phyloP scores from a whole-genome alignment of 2,797 vertebrate genomes.

The Coreius guichenoti region DNA sequence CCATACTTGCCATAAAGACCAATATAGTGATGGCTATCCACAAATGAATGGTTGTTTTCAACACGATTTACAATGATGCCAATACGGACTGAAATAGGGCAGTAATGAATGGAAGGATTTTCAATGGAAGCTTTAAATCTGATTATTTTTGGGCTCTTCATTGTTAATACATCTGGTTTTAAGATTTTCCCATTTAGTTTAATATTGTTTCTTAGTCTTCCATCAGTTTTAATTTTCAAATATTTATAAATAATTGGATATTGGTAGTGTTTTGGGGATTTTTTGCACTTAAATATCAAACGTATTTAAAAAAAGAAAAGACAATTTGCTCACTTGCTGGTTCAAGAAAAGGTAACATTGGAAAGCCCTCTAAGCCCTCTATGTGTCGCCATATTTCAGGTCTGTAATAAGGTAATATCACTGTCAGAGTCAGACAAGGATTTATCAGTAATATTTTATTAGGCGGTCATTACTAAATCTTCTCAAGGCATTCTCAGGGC shows the following conservation, averaged over 20 bases:
- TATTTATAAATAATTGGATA: not conserved
- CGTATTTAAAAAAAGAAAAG: not conserved
- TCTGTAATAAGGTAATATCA: too few species aligned
- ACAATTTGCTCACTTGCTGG: not conserved
- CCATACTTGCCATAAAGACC: slow-evolving; percentile 38
- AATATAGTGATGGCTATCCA: slow-evolving; percentile 43
- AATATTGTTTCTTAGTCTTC: not conserved
- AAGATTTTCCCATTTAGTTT: not conserved
- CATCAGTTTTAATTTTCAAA: not conserved
- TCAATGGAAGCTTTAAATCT: slow-evolving; percentile 16
- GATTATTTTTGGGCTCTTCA: not conserved
- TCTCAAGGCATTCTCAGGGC: slow-evolving; percentile 47
- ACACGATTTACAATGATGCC: slow-evolving; percentile 33
- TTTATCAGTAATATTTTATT: too few species aligned
- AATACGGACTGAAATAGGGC: slow-evolving; percentile 14
- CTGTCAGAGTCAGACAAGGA: too few species aligned
- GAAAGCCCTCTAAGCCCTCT: not conserved
- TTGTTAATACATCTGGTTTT: not conserved
- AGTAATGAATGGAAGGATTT: slow-evolving; percentile 18
- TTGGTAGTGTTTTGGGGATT: not conserved
- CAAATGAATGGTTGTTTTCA: slow-evolving; percentile 46
- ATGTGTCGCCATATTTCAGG: not conserved
- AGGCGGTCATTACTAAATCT: not conserved
- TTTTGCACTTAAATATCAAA: not conserved
- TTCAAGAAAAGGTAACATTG: not conserved